Evolutionary conservation across 53 echinoderm and acorn worm genomes (phyloP).

Genomic region (Stichopus horrens): DNA sequence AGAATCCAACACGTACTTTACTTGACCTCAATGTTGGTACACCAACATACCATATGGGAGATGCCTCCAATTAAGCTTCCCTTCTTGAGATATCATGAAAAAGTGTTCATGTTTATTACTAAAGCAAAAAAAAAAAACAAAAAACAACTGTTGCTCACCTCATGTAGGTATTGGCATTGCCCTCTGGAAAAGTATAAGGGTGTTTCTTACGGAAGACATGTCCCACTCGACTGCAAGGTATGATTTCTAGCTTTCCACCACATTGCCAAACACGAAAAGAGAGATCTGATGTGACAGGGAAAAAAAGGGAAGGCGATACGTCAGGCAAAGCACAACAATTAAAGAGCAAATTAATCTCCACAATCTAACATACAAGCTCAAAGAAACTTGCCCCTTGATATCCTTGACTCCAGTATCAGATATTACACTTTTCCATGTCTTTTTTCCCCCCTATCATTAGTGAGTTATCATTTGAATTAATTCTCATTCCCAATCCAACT

Average conservation of each 20-base stretch:
- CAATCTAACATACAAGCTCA: not conserved
- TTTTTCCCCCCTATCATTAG: too few species aligned
- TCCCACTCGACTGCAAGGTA: conserved; percentile 90
- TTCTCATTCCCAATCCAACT: too few species aligned
- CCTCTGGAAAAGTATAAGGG: conserved; percentile 93
- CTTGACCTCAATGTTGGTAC: not conserved
- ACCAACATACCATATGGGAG: not conserved
- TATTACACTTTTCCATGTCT: too few species aligned
- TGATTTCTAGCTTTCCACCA: conserved; percentile 88
- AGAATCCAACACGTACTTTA: not conserved
- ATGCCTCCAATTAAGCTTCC: not conserved
- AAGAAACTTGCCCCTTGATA: too few species aligned
- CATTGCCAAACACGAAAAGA: conserved; percentile 96
- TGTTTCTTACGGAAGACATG: conserved; percentile 98
- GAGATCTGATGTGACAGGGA: conserved; percentile 62
- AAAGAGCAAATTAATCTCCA: not conserved
- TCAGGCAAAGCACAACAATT: not conserved
- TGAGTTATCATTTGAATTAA: too few species aligned
- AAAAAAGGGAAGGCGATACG: not conserved
- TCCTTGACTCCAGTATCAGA: too few species aligned
- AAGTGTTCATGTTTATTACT: not conserved
- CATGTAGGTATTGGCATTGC: conserved; percentile 90
- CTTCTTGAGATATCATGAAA: not conserved
- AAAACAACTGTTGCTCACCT: conserved; percentile 53
- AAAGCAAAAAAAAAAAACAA: not conserved